These are phyloP conservation scores for Erynnis tages DNA, from an alignment of 2,888 invertebrate species.

Conservation along the genomic window DNA sequence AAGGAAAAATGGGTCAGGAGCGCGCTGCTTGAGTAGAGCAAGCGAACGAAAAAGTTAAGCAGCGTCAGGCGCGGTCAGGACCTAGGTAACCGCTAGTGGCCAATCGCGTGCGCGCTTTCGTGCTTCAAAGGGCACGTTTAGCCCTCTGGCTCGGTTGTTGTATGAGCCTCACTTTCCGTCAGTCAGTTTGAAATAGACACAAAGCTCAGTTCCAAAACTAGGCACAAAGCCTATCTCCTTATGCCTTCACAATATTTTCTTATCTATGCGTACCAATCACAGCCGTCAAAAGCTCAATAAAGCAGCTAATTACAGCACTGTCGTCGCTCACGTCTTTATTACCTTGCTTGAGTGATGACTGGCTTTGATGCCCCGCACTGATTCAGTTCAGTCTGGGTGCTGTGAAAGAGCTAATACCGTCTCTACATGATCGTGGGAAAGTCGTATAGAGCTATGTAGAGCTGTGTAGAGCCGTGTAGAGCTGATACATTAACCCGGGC, in stretches of 20 bases:
- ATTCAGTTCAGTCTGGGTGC: slow-evolving; percentile 36
- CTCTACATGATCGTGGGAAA: slow-evolving; percentile 34
- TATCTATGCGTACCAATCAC: slow-evolving; percentile 48
- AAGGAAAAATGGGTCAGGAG: too few relatives aligned
- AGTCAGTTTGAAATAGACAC: slow-evolving; percentile 18
- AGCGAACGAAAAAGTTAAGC: too few relatives aligned
- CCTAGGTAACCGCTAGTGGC: too few relatives aligned
- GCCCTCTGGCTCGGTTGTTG: too few relatives aligned
- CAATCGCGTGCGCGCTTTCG: too few relatives aligned
- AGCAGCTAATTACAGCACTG: slow-evolving; percentile 61
- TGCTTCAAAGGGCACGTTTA: too few relatives aligned
- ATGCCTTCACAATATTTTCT: neutral
- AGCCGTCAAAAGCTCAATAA: slow-evolving; percentile 49
- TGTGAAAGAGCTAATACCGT: slow-evolving; percentile 39
- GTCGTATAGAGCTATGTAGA: slow-evolving; percentile 22
- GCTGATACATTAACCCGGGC: slow-evolving; percentile 20
- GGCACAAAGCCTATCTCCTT: slow-evolving; percentile 7
- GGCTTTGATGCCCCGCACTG: slow-evolving; percentile 43
- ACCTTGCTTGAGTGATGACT: slow-evolving; percentile 56
- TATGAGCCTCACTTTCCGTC: too few relatives aligned
- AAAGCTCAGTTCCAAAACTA: neutral
- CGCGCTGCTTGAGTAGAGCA: too few relatives aligned
- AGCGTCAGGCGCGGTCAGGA: too few relatives aligned
- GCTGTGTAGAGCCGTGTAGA: slow-evolving; percentile 23
- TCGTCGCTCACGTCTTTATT: slow-evolving; percentile 60